phyloP scores from a whole-genome alignment of 2,113 vertebrate species.

The Oceanodroma tethys region DNA sequence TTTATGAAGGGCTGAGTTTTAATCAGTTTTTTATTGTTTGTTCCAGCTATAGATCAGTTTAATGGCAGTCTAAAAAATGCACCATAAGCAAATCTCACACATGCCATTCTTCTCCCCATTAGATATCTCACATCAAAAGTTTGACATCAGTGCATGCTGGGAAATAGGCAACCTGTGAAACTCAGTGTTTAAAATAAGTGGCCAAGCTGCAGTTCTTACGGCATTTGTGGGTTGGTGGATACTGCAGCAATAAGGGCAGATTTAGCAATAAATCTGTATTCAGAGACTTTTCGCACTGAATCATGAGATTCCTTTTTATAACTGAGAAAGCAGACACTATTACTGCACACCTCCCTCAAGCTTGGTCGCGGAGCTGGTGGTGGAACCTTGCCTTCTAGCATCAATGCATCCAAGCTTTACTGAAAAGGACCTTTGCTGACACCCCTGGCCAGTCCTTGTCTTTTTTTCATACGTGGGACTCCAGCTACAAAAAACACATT shows the following conservation, averaged over 20 bases:
- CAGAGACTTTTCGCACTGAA: slow-evolving; percentile 3
- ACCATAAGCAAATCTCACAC: slow-evolving; percentile 38
- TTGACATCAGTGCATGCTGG: neutral
- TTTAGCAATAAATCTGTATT: neutral
- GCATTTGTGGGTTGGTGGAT: neutral
- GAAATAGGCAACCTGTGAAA: slow-evolving; percentile 7
- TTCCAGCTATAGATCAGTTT: slow-evolving; percentile 57
- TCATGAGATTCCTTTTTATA: slow-evolving; percentile 50
- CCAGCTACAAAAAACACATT: neutral
- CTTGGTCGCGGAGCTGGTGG: neutral
- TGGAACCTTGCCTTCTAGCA: neutral
- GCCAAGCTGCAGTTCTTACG: neutral
- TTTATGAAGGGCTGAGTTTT: slow-evolving; percentile 58
- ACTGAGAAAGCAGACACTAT: neutral
- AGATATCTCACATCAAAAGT: neutral
- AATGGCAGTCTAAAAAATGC: slow-evolving; percentile 42
- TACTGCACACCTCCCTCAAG: neutral
- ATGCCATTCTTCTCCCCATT: neutral
- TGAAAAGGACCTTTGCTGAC: neutral
- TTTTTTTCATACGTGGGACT: neutral
- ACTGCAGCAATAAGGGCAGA: slow-evolving; percentile 11
- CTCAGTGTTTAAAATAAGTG: neutral
- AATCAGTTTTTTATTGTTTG: slow-evolving; percentile 62
- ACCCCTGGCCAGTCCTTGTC: neutral
- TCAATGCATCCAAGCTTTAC: neutral